These are phyloP conservation scores for Calliphora vomitoria DNA, from an alignment of 2,888 invertebrate species.

Conservation along the genomic window DNA sequence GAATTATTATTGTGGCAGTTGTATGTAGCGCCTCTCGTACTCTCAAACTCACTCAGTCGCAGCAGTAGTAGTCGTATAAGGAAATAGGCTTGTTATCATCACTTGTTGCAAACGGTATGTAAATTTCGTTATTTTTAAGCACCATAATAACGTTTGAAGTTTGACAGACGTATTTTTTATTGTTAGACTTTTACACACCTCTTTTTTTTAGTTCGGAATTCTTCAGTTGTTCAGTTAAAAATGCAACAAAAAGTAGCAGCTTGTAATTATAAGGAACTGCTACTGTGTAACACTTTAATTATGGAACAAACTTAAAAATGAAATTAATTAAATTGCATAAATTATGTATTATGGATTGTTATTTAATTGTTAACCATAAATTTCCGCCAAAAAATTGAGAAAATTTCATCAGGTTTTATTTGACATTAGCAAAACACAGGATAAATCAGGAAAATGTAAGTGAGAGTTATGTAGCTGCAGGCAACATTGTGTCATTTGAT, in stretches of 20 bases:
- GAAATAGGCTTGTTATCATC: constrained; percentile 73
- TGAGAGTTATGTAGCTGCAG: background rate
- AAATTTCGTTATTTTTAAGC: constrained; percentile 42
- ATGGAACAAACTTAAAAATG: constrained; percentile 26
- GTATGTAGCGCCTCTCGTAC: constrained; percentile 34
- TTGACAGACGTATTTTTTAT: constrained; percentile 59
- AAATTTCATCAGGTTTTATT: background rate
- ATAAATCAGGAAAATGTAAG: background rate
- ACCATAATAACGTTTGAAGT: constrained; percentile 54
- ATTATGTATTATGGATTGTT: constrained; percentile 15
- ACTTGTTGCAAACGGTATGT: constrained; percentile 70
- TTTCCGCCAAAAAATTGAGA: background rate
- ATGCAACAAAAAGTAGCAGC: background rate
- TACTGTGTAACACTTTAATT: constrained; percentile 49
- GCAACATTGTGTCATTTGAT: no score
- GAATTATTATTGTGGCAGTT: constrained; percentile 58
- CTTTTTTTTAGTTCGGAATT: constrained; percentile 31
- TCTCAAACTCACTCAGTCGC: background rate
- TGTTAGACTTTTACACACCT: constrained; percentile 57
- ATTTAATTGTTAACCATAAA: constrained; percentile 30
- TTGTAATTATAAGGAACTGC: constrained; percentile 60
- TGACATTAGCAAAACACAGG: background rate
- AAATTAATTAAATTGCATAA: constrained; percentile 41
- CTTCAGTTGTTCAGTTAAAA: constrained; percentile 23
- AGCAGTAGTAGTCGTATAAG: constrained; percentile 55